Base-by-base conservation (phyloP, 2,888 invertebrate species). In the Cryptophagus acutangulus region DNA sequence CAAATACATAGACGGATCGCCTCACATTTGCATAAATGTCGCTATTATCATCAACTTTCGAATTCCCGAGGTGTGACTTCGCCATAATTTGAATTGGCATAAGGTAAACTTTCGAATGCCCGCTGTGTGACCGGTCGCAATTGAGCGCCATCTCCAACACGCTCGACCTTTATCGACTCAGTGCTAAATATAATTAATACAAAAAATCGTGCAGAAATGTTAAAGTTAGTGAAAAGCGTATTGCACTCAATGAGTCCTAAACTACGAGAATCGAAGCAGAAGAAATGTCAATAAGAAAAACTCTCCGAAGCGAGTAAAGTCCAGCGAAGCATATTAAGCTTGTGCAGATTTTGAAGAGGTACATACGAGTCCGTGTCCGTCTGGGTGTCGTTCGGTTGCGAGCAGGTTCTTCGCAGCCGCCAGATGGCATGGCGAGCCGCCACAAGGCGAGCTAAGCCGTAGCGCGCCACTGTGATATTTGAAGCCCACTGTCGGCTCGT, bases 351-450 rank as follows among this genome's bases (percentile, higher is more conserved):
- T 31, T 15, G 31, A 31, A 31, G 31, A 31, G 46, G 54, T 67
- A 68, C 68, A 58, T 67, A 68, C 67, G 68, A 70, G 54, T 70
- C 70, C 55, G 69, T 67, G 55, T 66, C 69, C 47, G 63, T 66
- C 55, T 52, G 58, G 36, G 51, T 51, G 33, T 58, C 55, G 46
- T 39, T 45, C 40, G 66, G 66, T 53, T 69, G 70, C 33, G 69
- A 69, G 43, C 67, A 68, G 46, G 67, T 59, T 42, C 71, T 63
- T 63, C 80, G 74, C 67, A 79, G 74, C 64, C 79, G 76, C 79
- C 79, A 80, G 75, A 81, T 76, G 75, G 80, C 79, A 74, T 79
- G 78, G 71, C 79, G 78, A 59, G 79, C 79, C 70, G 80, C 80
- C 76, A 80, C 80, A 67, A 81, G 77, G 71, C 80, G 77, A 69